phyloP scores from a whole-genome alignment of 2,797 vertebrate genomes.

The Ciconia nigra region DNA sequence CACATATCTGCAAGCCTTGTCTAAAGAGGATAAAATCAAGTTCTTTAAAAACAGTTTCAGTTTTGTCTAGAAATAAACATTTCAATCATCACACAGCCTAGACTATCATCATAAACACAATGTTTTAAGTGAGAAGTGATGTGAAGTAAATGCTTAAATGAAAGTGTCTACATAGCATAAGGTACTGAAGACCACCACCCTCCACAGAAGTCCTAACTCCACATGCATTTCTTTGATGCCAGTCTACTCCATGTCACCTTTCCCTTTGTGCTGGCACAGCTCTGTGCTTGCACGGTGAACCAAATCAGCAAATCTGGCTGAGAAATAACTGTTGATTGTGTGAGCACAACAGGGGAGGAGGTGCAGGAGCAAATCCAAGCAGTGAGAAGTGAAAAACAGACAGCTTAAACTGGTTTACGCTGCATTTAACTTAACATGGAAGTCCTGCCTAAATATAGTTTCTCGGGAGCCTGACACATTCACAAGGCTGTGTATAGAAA shows the following conservation, averaged over 20 bases:
- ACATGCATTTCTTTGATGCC: not conserved
- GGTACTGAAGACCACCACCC: not conserved
- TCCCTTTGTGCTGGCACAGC: not conserved
- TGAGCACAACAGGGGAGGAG: not conserved
- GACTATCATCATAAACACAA: not conserved
- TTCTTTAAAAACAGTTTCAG: not conserved
- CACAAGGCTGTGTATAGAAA: not conserved
- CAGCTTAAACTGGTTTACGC: not conserved
- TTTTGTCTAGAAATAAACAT: not conserved
- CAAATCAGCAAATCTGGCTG: not conserved
- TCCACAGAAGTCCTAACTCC: not conserved
- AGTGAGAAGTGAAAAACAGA: not conserved
- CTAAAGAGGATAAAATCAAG: not conserved
- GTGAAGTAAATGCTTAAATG: not conserved
- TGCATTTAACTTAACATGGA: not conserved
- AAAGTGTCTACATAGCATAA: not conserved
- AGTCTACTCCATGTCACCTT: not conserved
- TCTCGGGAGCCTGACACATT: not conserved
- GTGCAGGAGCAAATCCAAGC: not conserved
- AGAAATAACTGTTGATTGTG: not conserved
- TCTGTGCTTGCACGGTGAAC: not conserved
- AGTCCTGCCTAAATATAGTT: not conserved
- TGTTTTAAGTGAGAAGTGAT: not conserved
- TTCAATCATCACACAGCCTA: not conserved
- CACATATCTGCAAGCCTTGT: not conserved